A percentile compares a stretch with the other conserved stretches of the same genome.
Conservation (phyloP, 2,888 invertebrate species). For the Magallana nippona region DNA sequence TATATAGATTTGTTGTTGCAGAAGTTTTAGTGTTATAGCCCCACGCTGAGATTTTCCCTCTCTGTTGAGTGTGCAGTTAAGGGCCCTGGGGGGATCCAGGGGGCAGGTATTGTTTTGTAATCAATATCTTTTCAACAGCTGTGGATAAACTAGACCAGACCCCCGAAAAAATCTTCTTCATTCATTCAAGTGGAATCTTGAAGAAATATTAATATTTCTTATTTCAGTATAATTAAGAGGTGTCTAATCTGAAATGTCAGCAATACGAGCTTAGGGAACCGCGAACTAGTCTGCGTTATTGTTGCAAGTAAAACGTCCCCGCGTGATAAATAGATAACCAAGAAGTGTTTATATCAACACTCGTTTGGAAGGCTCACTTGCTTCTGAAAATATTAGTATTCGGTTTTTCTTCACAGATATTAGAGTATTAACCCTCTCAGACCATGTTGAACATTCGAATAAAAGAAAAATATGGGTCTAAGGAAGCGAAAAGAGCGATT, state of each 20-base stretch:
- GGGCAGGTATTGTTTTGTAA: slow-evolving; percentile 10
- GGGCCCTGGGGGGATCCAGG: neutral
- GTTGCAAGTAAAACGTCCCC: neutral
- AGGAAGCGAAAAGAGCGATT: slow-evolving; percentile 24
- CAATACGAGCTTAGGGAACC: neutral
- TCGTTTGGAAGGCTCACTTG: slow-evolving; percentile 19
- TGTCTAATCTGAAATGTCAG: slow-evolving; percentile 15
- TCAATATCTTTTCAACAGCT: slow-evolving; percentile 25
- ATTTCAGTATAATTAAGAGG: slow-evolving; percentile 12
- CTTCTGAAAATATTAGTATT: slow-evolving; percentile 15
- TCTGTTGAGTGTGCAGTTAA: slow-evolving; percentile 1
- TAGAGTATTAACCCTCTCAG: slow-evolving; percentile 24
- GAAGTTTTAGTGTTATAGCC: slow-evolving; percentile 16
- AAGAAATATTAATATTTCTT: slow-evolving; percentile 33
- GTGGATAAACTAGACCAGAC: slow-evolving; percentile 11
- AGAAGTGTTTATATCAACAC: slow-evolving; percentile 24
- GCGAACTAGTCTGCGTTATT: slow-evolving; percentile 9
- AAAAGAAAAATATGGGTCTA: slow-evolving; percentile 22
- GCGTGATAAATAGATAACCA: slow-evolving; percentile 2
- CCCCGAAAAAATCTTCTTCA: slow-evolving; percentile 6
- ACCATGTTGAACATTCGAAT: slow-evolving; percentile 32
- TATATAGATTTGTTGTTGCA: slow-evolving; percentile 24
- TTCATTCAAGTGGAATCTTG: slow-evolving; percentile 26
- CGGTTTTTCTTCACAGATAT: slow-evolving; percentile 28
- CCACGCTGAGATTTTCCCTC: neutral